These are phyloP conservation scores for Minunthozetes semirufus DNA, from an alignment of 2,888 invertebrate species.

Conservation along the genomic window DNA sequence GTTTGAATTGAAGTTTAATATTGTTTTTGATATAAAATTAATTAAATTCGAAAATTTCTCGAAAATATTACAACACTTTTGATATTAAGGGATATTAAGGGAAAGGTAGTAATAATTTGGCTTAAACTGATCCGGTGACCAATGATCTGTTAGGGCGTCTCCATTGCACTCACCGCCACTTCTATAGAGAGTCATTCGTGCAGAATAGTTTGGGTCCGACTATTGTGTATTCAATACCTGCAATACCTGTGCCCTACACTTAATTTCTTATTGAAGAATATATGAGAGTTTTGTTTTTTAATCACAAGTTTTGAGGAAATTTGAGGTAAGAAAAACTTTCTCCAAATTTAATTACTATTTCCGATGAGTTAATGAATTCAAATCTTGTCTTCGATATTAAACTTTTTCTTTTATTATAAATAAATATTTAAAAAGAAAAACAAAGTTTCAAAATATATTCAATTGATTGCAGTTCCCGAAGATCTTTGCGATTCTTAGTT, in stretches of 20 bases:
- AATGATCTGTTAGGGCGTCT: slow-evolving; percentile 29
- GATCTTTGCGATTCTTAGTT: not conserved
- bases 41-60: not conserved
- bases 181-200: not conserved
- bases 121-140: slow-evolving; percentile 7
- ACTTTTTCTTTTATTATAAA: not conserved
- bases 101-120: slow-evolving; percentile 6
- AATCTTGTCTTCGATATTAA: not conserved
- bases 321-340: not conserved
- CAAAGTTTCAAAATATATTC: not conserved
- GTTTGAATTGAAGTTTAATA: too few relatives aligned
- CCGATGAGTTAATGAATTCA: not conserved
- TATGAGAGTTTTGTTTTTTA: too few relatives aligned
- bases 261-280: not conserved
- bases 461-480: not conserved
- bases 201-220: not conserved
- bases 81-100: not conserved
- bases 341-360: too few relatives aligned
- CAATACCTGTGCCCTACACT: slow-evolving; percentile 19
- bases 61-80: not conserved
- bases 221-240: not conserved
- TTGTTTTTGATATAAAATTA: not conserved
- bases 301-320: too few relatives aligned
- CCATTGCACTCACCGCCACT: not conserved
- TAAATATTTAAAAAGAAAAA: not conserved